Percentiles rank a stretch among this genome's conserved stretches.
These are phyloP conservation scores for Drosophila tristis DNA, from an alignment of 1,140 invertebrate genomes.

Conservation along the genomic window DNA sequence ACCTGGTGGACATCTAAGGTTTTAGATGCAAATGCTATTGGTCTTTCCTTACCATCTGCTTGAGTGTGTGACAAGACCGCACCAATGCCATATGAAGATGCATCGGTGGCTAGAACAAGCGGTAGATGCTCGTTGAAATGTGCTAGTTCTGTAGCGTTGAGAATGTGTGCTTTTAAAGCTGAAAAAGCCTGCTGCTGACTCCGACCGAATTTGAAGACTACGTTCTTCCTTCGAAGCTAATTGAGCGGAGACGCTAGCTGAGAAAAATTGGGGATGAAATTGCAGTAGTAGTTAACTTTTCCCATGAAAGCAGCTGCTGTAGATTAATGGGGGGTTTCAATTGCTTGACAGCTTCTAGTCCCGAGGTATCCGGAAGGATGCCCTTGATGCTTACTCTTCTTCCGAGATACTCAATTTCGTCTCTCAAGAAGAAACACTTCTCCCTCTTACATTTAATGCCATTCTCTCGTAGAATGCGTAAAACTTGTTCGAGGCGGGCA, in stretches of 20 bases:
- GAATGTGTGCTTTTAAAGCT: slow-evolving; percentile 3
- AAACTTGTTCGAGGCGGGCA: slow-evolving; percentile 54
- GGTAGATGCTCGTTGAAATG: too few relatives aligned
- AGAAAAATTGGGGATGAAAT: background rate
- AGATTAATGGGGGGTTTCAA: slow-evolving; percentile 60
- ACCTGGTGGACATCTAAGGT: slow-evolving; percentile 2
- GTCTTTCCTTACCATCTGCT: too few relatives aligned
- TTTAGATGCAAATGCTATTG: background rate
- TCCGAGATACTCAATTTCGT: slow-evolving; percentile 62
- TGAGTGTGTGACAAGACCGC: too few relatives aligned
- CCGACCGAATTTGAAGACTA: background rate
- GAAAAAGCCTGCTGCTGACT: slow-evolving; percentile 1
- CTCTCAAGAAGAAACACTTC: slow-evolving; percentile 47
- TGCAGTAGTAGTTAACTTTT: slow-evolving; percentile 8
- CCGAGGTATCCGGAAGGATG: slow-evolving; percentile 35
- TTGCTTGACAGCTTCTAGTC: slow-evolving; percentile 39
- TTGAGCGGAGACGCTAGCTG: too few relatives aligned
- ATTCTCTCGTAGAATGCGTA: slow-evolving; percentile 43
- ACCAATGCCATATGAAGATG: too few relatives aligned
- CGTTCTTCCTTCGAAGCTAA: too few relatives aligned
- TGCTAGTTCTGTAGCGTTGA: too few relatives aligned
- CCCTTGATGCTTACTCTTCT: slow-evolving; percentile 58
- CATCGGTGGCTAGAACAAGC: too few relatives aligned
- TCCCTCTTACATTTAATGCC: slow-evolving; percentile 24
- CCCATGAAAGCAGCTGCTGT: slow-evolving; percentile 68